Conservation (phyloP, 2,888 invertebrate genomes). For the Cyaniris semiargus region DNA sequence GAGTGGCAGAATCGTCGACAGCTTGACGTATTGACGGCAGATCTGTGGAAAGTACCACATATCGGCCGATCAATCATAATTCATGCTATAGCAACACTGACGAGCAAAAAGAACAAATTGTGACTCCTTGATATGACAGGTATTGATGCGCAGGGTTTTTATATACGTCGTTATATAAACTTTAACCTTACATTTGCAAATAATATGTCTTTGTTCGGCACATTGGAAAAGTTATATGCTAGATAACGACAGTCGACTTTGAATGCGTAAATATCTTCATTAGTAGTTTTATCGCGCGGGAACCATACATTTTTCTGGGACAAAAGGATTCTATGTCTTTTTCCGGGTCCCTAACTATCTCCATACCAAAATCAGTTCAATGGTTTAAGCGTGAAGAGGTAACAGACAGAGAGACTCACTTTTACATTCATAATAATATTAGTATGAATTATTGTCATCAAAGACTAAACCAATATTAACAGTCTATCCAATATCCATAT, state of each 20-base stretch:
- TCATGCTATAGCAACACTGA: neutral
- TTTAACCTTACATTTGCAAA: neutral
- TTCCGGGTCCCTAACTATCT: too few relatives aligned
- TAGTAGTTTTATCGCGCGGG: too few relatives aligned
- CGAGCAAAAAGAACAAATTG: constrained; percentile 15
- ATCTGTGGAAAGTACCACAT: neutral
- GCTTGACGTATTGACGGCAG: neutral
- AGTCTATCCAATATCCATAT: too few relatives aligned
- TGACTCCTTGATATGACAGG: neutral
- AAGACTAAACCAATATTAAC: too few relatives aligned
- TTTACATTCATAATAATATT: too few relatives aligned
- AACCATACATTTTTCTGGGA: too few relatives aligned
- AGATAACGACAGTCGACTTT: neutral
- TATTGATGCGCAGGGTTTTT: neutral
- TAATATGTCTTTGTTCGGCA: neutral
- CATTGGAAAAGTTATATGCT: neutral
- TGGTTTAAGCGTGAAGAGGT: too few relatives aligned
- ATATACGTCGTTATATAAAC: neutral
- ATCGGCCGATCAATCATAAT: constrained; percentile 6
- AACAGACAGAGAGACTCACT: too few relatives aligned
- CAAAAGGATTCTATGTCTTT: too few relatives aligned
- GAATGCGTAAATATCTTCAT: too few relatives aligned
- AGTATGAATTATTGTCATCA: too few relatives aligned
- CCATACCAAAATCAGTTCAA: too few relatives aligned
- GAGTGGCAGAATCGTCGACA: neutral